Base-by-base conservation (phyloP, 2,797 vertebrate species). In the Ibycter americanus region DNA sequence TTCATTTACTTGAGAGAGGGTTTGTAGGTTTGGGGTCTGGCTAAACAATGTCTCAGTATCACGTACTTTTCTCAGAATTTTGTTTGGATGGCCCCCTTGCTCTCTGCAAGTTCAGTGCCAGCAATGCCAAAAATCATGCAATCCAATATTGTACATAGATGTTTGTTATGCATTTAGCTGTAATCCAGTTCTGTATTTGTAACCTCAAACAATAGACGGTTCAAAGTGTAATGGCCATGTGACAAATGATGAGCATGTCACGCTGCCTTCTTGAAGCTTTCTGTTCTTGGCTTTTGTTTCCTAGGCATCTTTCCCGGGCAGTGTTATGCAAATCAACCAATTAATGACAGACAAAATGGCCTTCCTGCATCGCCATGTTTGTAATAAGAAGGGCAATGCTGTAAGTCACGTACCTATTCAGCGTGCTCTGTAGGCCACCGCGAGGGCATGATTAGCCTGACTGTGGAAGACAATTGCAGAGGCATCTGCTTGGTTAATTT, bases 401-500 rank as follows among this genome's bases (percentile, higher is more conserved):
- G 76, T 96, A 96, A 98, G 97, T 98, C 98, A 98, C 98, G 97
- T 97, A 98, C 97, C 95, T 96, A 98, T 98, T 98, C 96, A 98
- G 97, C 1, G 66, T 78, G 91, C 97, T 98, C 97, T 95, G 72
- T 97, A 97, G 98, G 98, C 98, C 97, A 96, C 98, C 97, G 97
- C 18, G 87, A 98, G 97, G 96, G 97, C 97, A 98, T 98, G 98
- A 98, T 98, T 98, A 98, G 98, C 98, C 98, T 98, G 98, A 98
- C 98, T 98, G 98, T 93, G 97, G 98, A 98, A 98, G 98, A 98
- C 99, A 99, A 99, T 99, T 98, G 98, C 98, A 85, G 98, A 98
- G 99, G 99, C 99, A 99, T 99, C 99, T 99, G 99, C 98, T 99
- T 98, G 21, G 97, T 98, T 98, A 98, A 98, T 99, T 98, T 98